Percentiles rank a stretch among this genome's conserved stretches.
Conservation (phyloP, 2,888 invertebrate genomes). For the Andrena minutula region DNA sequence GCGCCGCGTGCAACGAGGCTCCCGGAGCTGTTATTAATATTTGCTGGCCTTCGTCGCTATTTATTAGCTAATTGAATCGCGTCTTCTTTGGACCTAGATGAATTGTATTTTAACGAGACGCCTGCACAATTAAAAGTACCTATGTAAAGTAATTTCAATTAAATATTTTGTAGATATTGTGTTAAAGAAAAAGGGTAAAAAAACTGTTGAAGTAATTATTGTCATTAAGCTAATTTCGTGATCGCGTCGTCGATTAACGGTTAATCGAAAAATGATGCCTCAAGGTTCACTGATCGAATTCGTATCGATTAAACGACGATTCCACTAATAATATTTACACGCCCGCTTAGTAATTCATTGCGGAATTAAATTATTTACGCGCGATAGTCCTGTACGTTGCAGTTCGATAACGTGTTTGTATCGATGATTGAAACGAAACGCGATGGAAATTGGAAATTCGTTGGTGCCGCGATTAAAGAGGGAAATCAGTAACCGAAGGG, state of each 20-base stretch:
- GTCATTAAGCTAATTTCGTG: too few relatives aligned
- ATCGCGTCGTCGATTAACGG: neutral
- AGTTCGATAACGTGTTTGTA: neutral
- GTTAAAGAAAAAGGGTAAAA: too few relatives aligned
- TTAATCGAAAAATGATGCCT: neutral
- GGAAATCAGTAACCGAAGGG: neutral
- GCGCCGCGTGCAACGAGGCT: too few relatives aligned
- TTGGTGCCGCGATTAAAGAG: neutral
- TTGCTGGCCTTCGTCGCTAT: too few relatives aligned
- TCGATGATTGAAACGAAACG: conserved; percentile 2
- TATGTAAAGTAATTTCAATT: too few relatives aligned
- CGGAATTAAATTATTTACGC: neutral
- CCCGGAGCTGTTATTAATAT: too few relatives aligned
- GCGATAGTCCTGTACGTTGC: neutral
- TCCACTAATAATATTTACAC: neutral
- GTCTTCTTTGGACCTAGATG: too few relatives aligned
- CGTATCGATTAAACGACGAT: neutral
- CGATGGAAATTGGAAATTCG: neutral
- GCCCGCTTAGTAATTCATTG: neutral
- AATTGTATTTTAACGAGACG: too few relatives aligned
- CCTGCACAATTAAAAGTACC: too few relatives aligned
- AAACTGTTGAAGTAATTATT: too few relatives aligned
- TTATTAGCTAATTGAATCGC: too few relatives aligned
- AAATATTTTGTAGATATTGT: too few relatives aligned
- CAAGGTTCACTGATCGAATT: neutral